phyloP scores from a whole-genome alignment of 2,888 invertebrate species.

The Tipula confusa region DNA sequence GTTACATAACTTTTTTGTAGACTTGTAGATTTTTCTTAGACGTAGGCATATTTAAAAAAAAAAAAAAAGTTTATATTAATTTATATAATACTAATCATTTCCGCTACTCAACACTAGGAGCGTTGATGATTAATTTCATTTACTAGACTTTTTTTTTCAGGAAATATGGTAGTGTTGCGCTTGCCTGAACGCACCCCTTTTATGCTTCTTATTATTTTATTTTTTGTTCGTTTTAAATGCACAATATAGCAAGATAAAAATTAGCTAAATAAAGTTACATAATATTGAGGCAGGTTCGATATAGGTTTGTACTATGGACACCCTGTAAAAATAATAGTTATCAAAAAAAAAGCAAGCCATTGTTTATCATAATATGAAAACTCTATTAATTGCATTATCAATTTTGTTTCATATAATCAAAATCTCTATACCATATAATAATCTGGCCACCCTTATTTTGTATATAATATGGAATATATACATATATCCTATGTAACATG shows the following conservation, averaged over 20 bases:
- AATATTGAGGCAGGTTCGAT: conserved; percentile 12
- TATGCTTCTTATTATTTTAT: background rate
- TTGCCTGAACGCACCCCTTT: conserved; percentile 20
- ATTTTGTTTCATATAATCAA: background rate
- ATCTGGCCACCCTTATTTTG: background rate
- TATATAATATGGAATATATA: background rate
- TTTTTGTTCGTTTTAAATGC: background rate
- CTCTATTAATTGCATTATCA: too few species aligned
- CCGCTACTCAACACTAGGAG: background rate
- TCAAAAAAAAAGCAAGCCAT: background rate
- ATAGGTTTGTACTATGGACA: background rate
- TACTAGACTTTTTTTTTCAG: background rate
- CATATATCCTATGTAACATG: background rate
- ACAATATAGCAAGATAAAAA: background rate
- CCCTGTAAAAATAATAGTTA: background rate
- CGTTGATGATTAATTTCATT: background rate
- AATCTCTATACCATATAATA: background rate
- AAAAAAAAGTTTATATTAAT: too few species aligned
- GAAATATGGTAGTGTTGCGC: background rate
- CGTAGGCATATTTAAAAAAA: too few species aligned
- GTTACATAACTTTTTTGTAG: too few species aligned
- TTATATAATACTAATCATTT: too few species aligned
- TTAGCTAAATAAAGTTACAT: background rate
- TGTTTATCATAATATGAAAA: too few species aligned
- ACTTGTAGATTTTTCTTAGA: too few species aligned